Base-by-base conservation (phyloP, 2,113 vertebrate species). In the Triplophysa dalaica region DNA sequence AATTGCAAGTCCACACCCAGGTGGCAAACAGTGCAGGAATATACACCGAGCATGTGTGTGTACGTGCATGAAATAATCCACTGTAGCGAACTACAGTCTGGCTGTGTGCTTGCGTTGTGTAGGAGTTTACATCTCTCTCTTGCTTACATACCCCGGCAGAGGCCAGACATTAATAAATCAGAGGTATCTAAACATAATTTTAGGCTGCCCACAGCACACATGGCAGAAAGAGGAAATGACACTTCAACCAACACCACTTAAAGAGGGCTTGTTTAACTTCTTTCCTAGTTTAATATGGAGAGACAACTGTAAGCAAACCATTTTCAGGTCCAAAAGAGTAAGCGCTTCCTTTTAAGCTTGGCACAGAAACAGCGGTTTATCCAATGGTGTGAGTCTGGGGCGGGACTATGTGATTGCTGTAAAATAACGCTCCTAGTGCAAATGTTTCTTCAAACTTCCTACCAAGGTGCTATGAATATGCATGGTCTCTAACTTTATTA, bases 1-100 rank as follows among this genome's bases (percentile, higher is more conserved):
- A 87, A 70, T 78, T 83, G 77, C 76, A 81, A 77, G 82, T 29
- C 63, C 58, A 75, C 81, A 75, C 80, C 80, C 80, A 24, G 22
- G 54, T 60, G 64, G 21, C 48, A 21, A 16, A 43, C 33, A 56
- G 70, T 81, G 56, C 69, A 65, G 63, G 21, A 74, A 74, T 48
- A 58, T 48, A 66, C n/a, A 63, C 60, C 17, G n/a, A 33, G 64
- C 63, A 12, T 41, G 22, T 61, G 22, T 54, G 43, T 68, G 33
- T 29, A 8, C 45, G 38, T 3, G 70, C 38, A 33, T 64, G n/a
- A 14, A 54, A 48, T 17, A 29, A 14, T 12, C 24, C 41, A 14
- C 13, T 48, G 41, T 62, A 62, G 38, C 38, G 38, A 62, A 33
- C 2, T 52, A 61, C 56, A 61, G 54, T 17, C 29, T 61, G 73